phyloP scores from a whole-genome alignment of 1,140 invertebrate species.

The Drosophila littoralis region DNA sequence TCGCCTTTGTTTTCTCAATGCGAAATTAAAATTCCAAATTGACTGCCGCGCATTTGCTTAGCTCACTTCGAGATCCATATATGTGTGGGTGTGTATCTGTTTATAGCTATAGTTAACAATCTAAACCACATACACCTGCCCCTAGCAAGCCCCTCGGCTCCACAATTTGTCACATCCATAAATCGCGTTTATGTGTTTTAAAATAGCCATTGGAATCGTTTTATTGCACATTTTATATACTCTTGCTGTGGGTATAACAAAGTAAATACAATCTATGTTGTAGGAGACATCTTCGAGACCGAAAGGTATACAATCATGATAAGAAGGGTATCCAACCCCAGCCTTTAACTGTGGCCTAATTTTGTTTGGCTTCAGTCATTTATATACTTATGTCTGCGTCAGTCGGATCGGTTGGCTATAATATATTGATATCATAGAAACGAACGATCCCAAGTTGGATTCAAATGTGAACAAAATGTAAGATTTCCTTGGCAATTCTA shows the following conservation, averaged over 20 bases:
- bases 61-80: slow-evolving; percentile 46
- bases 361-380: too few relatives aligned
- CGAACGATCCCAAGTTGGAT: too few relatives aligned
- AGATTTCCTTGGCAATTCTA: too few relatives aligned
- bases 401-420: too few relatives aligned
- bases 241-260: not conserved
- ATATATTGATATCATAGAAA: too few relatives aligned
- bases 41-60: slow-evolving; percentile 55
- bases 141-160: not conserved
- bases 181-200: slow-evolving; percentile 17
- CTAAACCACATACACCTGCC: slow-evolving; percentile 35
- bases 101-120: slow-evolving; percentile 14
- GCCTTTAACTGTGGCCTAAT: too few relatives aligned
- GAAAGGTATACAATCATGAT: not conserved
- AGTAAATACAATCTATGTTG: not conserved
- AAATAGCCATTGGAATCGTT: slow-evolving; percentile 17
- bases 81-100: not conserved
- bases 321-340: not conserved
- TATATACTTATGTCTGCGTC: too few relatives aligned
- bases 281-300: not conserved
- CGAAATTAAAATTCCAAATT: slow-evolving; percentile 78
- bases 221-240: slow-evolving; percentile 13
- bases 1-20: slow-evolving; percentile 75
- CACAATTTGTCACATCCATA: not conserved
- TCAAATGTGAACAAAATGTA: too few relatives aligned